These are phyloP conservation scores for Psococerastis gibbosa DNA, from an alignment of 2,888 invertebrate genomes.

Conservation along the genomic window DNA sequence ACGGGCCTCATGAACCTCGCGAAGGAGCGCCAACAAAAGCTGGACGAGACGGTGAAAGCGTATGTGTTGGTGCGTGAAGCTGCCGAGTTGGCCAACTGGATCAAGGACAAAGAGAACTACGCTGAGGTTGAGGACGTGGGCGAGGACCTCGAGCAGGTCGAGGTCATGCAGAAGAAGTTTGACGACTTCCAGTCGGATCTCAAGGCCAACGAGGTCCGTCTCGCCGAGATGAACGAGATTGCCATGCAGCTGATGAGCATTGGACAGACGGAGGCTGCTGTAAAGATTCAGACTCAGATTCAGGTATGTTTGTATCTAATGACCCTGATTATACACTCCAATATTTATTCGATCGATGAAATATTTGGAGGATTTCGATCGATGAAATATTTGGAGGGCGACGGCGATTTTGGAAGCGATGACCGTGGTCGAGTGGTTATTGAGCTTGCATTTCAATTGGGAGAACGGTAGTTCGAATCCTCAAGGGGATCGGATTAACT, in stretches of 20 bases:
- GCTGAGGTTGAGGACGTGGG: conserved; percentile 94
- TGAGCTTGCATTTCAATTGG: too few relatives aligned
- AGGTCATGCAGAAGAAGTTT: conserved; percentile 98
- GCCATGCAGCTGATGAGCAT: conserved; percentile 92
- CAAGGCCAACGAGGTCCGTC: conserved; percentile 90
- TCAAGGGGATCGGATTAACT: too few relatives aligned
- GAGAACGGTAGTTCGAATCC: too few relatives aligned
- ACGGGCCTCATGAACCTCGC: conserved; percentile 74
- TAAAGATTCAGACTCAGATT: conserved; percentile 97
- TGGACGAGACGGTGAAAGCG: conserved; percentile 95
- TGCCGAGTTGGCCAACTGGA: conserved; percentile 93
- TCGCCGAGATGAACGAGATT: conserved; percentile 98
- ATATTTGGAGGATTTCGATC: too few relatives aligned
- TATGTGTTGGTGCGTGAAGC: conserved; percentile 97
- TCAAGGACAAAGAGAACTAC: conserved; percentile 96
- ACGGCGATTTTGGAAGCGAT: too few relatives aligned
- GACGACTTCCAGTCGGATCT: conserved; percentile 97
- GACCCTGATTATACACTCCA: too few relatives aligned
- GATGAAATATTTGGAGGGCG: too few relatives aligned
- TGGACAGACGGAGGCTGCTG: conserved; percentile 95
- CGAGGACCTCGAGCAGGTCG: conserved; percentile 94
- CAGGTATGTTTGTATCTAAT: too few relatives aligned
- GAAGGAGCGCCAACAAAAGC: conserved; percentile 80
- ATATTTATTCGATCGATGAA: too few relatives aligned
- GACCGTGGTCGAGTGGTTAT: too few relatives aligned